Base-by-base conservation (phyloP, 2,888 invertebrate species). In the Lamproptera curius region DNA sequence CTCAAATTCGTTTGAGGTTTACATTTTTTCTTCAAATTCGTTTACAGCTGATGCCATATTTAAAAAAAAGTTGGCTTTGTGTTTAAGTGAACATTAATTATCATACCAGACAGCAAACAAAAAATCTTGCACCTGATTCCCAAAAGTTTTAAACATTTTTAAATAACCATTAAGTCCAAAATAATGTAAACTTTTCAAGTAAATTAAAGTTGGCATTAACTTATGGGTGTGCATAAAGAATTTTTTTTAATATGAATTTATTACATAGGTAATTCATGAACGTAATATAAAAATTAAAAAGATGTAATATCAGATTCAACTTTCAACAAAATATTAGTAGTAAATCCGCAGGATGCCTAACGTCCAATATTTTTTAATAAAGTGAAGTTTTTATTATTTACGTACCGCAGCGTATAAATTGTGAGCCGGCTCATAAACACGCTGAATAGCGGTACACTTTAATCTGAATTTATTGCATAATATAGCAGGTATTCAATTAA, bases 401-500 rank as follows among this genome's bases (percentile, higher is more conserved):
- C 4, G 2, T 28, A 20, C 3, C 6, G 20, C 6, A 10, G 2
- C 45, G 43, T 48, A 54, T 44, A 49, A 50, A 33, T 28, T 28
- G 9, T 10, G 10, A 5, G 9, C 6, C 20, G 20, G 28, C 41
- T 52, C 59, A 55, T 59, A 37, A 53, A 52, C 58, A 57, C 34
- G 46, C 51, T 52, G 67, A 54, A 63, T 63, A 61, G 62, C 56
- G 57, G 55, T 65, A 66, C 67, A 70, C 59, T 70, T 71, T 80
- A 74, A 82, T 78, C 75, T 72, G 71, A 76, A 82, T 82, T 75
- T 69, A 76, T 72, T 67, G 73, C 70, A 67, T 61, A 73, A 76
- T 72, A 64, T 68, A 71, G 67, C 68, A 73, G 73, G 76, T 79
- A 74, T 81, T 80, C 76, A 73, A 77, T 81, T 83, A 80, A 63